phyloP scores from a whole-genome alignment of 2,888 invertebrate species.

The Netelia melanura region DNA sequence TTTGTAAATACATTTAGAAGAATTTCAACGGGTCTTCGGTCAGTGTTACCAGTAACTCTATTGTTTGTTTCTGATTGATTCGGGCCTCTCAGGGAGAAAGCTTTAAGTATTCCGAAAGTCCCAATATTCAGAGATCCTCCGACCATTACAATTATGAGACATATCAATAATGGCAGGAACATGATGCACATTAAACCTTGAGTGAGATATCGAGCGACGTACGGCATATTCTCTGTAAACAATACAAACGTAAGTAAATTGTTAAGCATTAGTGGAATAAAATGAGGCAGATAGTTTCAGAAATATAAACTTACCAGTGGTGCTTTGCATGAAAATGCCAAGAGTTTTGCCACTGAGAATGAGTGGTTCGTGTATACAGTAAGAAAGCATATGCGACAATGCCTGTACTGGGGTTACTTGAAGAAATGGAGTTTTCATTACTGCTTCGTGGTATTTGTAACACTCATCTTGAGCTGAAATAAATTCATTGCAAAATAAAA shows the following conservation, averaged over 20 bases:
- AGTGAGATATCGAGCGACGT: slow-evolving; percentile 56
- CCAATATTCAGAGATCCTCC: slow-evolving; percentile 74
- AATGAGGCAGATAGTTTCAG: not conserved
- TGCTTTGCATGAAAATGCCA: slow-evolving; percentile 72
- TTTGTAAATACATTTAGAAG: slow-evolving; percentile 70
- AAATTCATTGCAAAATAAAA: not conserved
- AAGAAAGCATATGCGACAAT: slow-evolving; percentile 75
- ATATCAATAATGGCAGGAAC: slow-evolving; percentile 44
- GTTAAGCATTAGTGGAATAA: not conserved
- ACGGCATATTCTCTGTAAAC: slow-evolving; percentile 72
- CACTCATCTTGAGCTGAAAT: slow-evolving; percentile 75
- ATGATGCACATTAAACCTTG: slow-evolving; percentile 12
- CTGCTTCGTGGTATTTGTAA: slow-evolving; percentile 76
- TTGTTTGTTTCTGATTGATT: slow-evolving; percentile 32
- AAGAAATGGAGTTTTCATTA: slow-evolving; percentile 76
- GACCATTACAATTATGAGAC: slow-evolving; percentile 64
- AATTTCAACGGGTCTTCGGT: slow-evolving; percentile 72
- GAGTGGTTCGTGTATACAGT: slow-evolving; percentile 74
- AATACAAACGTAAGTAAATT: slow-evolving; percentile 14
- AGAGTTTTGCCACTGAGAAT: slow-evolving; percentile 71
- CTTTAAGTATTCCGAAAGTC: slow-evolving; percentile 73
- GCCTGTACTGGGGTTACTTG: slow-evolving; percentile 79
- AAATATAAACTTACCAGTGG: slow-evolving; percentile 75
- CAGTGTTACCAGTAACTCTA: slow-evolving; percentile 50
- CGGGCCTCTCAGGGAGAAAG: slow-evolving; percentile 65